Percentiles rank a stretch among this genome's conserved stretches.
Conservation (phyloP, 2,113 vertebrate genomes). For the Panurus biarmicus region DNA sequence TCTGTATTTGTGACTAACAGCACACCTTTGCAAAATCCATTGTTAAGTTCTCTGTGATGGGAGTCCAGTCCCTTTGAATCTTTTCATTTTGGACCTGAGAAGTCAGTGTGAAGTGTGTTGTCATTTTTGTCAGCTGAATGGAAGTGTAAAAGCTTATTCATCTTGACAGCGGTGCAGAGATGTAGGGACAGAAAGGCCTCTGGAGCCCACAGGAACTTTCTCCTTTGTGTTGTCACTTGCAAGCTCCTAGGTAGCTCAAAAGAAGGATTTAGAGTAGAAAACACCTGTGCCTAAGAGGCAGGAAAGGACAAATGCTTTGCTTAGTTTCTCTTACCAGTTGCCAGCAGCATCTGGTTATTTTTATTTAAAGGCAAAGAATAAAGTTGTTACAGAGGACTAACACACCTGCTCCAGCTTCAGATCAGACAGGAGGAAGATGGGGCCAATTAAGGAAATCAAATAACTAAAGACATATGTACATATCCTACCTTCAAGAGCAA, state of each 20-base stretch:
- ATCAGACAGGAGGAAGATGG: neutral
- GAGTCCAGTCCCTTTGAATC: neutral
- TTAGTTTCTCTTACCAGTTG: neutral
- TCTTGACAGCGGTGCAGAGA: neutral
- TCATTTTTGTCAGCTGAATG: neutral
- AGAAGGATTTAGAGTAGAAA: neutral
- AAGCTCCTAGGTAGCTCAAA: neutral
- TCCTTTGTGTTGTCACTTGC: neutral
- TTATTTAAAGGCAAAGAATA: neutral
- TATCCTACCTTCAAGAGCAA: neutral
- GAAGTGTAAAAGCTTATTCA: neutral
- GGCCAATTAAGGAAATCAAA: neutral
- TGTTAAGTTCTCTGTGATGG: neutral
- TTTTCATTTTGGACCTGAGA: neutral
- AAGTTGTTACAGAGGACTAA: neutral
- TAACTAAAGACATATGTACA: neutral
- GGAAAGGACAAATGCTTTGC: neutral
- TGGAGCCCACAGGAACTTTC: neutral
- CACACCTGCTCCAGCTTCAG: neutral
- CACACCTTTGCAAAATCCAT: neutral
- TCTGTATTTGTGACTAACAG: neutral
- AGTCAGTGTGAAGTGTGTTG: neutral
- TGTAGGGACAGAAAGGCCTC: neutral
- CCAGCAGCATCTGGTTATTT: slow-evolving; percentile 6
- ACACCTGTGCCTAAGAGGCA: neutral